A percentile compares a stretch with the other conserved stretches of the same genome.
Evolutionary conservation across 2,888 invertebrate genomes (phyloP).

Genomic region (Pterobdella sp.): DNA sequence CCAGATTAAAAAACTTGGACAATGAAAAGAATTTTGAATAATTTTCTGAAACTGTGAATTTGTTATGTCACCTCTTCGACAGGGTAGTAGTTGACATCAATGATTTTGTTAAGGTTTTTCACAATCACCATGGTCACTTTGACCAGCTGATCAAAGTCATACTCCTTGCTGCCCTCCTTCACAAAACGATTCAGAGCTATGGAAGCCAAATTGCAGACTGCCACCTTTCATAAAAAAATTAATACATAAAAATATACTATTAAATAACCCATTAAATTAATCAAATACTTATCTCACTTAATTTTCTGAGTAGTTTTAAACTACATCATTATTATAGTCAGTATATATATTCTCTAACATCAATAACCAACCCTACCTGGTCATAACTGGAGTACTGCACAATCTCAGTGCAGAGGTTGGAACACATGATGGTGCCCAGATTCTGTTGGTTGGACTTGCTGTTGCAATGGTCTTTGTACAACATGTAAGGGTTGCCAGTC

Average conservation of each 20-base stretch:
- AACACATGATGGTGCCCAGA: slow-evolving; percentile 93
- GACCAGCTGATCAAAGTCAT: slow-evolving; percentile 77
- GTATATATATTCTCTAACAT: not conserved
- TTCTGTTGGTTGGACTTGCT: slow-evolving; percentile 95
- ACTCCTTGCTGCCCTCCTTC: slow-evolving; percentile 59
- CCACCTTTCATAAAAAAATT: slow-evolving; percentile 56
- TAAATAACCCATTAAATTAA: too few relatives aligned
- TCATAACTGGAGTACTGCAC: slow-evolving; percentile 83
- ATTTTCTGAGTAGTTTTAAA: too few relatives aligned
- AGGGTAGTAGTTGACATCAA: slow-evolving; percentile 92
- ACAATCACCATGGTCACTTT: slow-evolving; percentile 80
- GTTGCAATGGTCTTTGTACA: slow-evolving; percentile 75
- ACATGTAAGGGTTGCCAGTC: slow-evolving; percentile 97
- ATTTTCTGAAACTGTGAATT: too few relatives aligned
- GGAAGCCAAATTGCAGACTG: slow-evolving; percentile 95
- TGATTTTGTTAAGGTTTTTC: slow-evolving; percentile 86
- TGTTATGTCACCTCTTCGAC: slow-evolving; percentile 78
- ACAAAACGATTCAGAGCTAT: slow-evolving; percentile 93
- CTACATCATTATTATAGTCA: too few relatives aligned
- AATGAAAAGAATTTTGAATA: too few relatives aligned
- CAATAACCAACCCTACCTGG: slow-evolving; percentile 57
- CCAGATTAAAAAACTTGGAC: too few relatives aligned
- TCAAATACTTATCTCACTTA: too few relatives aligned
- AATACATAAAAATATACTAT: not conserved
- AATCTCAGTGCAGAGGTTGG: slow-evolving; percentile 95